A percentile compares a stretch with the other conserved stretches of the same genome.
These are phyloP conservation scores for Sepiola atlantica DNA, from an alignment of 2,888 invertebrate genomes.

Conservation along the genomic window DNA sequence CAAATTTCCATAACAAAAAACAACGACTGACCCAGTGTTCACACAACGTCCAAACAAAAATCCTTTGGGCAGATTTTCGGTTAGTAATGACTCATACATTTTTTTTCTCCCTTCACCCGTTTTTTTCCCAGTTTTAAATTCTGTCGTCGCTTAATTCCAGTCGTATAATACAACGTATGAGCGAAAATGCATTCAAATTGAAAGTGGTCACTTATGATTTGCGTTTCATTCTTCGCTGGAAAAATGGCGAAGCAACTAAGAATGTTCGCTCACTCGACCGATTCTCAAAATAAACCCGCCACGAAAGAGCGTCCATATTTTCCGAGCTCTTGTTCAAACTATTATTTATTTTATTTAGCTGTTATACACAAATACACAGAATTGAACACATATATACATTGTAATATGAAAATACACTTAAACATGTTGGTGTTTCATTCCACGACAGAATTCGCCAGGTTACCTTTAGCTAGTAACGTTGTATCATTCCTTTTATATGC, in stretches of 20 bases:
- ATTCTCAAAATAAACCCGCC: background rate
- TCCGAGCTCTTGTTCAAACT: background rate
- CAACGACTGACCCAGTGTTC: too few species aligned
- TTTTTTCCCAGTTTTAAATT: background rate
- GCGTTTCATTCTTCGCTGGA: background rate
- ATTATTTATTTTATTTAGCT: background rate
- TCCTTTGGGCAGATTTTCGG: too few species aligned
- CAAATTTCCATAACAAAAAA: too few species aligned
- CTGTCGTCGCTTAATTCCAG: background rate
- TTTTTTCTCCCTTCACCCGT: too few species aligned
- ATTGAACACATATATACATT: background rate
- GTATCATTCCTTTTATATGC: too few species aligned
- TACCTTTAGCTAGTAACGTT: too few species aligned
- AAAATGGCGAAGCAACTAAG: background rate
- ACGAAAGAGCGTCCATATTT: background rate
- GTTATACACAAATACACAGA: background rate
- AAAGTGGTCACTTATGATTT: background rate
- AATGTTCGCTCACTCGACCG: background rate
- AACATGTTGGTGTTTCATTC: too few species aligned
- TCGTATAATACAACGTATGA: background rate
- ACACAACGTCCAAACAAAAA: too few species aligned
- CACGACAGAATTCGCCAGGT: too few species aligned
- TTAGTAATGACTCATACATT: too few species aligned
- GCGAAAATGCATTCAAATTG: background rate
- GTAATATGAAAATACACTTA: too few species aligned